Evolutionary conservation across 2,113 vertebrate species (phyloP).

Genomic region (Sigmodon hispidus): DNA sequence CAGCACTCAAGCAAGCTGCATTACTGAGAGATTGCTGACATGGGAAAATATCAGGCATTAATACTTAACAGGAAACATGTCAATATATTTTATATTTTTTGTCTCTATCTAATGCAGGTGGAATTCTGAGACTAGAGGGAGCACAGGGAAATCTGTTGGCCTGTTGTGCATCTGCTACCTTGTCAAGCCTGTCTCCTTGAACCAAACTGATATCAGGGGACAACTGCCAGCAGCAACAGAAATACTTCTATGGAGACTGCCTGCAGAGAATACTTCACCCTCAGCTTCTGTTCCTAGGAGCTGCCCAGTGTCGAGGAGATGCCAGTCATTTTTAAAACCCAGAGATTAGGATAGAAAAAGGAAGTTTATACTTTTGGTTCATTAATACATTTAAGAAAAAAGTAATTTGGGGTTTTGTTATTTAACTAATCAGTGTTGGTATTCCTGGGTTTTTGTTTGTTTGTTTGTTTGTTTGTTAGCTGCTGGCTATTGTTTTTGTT

Average conservation of each 20-base stretch:
- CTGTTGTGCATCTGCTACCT: slow-evolving; percentile 15
- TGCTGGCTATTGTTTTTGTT: neutral
- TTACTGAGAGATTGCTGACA: slow-evolving; percentile 60
- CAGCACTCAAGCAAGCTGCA: neutral
- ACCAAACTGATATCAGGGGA: neutral
- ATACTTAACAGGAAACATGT: slow-evolving; percentile 56
- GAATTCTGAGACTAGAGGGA: slow-evolving; percentile 36
- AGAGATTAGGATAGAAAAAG: slow-evolving; percentile 20
- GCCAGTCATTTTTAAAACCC: slow-evolving; percentile 23
- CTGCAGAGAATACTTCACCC: neutral
- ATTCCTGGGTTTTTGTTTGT: neutral
- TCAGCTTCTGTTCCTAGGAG: neutral
- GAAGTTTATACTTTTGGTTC: neutral
- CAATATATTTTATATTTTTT: slow-evolving; percentile 60
- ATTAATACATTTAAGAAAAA: neutral
- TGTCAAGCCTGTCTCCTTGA: slow-evolving; percentile 63
- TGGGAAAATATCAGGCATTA: slow-evolving; percentile 27
- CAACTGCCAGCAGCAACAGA: neutral
- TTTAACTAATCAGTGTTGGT: neutral
- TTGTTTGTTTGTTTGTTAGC: neutral
- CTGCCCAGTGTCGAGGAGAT: neutral
- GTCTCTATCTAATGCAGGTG: slow-evolving; percentile 30
- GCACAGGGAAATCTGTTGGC: neutral
- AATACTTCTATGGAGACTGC: neutral
- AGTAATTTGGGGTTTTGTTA: neutral